Evolutionary conservation across 2,113 vertebrate genomes (phyloP), one percentile per base, ranked within the genome.

Genomic region (Lonchura striata): DNA sequence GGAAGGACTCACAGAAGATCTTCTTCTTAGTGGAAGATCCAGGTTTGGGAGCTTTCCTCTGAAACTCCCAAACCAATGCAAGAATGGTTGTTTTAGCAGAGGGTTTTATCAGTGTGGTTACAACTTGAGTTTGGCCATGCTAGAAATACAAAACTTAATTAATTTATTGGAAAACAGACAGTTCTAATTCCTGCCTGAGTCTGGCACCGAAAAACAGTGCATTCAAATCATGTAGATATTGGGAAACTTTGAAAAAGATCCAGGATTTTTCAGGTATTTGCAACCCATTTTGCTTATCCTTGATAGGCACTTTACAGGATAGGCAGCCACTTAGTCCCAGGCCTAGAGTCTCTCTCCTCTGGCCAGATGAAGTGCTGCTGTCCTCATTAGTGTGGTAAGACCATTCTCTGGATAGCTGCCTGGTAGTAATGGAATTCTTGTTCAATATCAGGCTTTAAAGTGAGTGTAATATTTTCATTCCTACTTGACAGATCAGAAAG

Each of bases 361-460:
- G 42, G 33, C 15, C 46, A 33, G 42, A 60, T 25, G 42, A 74
- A 57, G 31, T 44, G 56, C 49, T 53, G 31, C 74, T 15, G 2
- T 82, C 44, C 53, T 75, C 61, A 33, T 88, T 54, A 78, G 22
- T 64, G 64, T 11, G 3, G 24, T 65, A 66, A 49, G 54, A 75
- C 46, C 21, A 19, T 41, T 82, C 9, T 60, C 88, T 39, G 52
- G 41, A 37, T 61, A 68, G 85, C 12, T 52, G 13, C 49, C 33
- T 83, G 39, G 10, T 74, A 91, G 54, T 83, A 94, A 83, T 22
- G 72, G 56, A 84, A 95, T 53, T 78, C 86, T 75, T 93, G 90
- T 88, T 92, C 89, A 71, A 28, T 90, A 72, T 76, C n/a, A 86
- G 75, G 68, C 42, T 71, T 92, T 88, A 69, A 94, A 95, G 35